These are phyloP conservation scores for Hypotaenidia okinawae DNA, from an alignment of 2,797 vertebrate species.

Conservation along the genomic window DNA sequence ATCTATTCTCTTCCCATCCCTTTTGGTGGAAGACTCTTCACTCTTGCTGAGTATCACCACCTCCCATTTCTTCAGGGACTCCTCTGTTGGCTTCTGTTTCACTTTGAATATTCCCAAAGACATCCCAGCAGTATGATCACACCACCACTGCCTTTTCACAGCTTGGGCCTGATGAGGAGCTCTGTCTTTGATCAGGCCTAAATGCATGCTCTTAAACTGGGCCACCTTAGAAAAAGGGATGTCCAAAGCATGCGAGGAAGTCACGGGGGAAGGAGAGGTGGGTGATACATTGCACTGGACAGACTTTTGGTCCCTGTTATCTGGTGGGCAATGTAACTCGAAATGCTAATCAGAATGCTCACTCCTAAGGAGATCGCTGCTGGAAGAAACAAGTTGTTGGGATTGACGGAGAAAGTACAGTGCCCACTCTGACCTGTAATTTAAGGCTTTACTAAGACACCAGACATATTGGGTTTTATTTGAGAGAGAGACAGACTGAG, in stretches of 20 bases:
- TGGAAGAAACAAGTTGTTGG: not conserved
- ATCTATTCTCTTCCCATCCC: not conserved
- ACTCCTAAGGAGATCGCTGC: not conserved
- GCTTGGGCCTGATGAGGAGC: not conserved
- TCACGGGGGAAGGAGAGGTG: not conserved
- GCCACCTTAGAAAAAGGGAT: not conserved
- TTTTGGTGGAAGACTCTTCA: not conserved
- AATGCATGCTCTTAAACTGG: not conserved
- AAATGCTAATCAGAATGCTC: not conserved
- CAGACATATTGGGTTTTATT: not conserved
- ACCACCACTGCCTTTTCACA: not conserved
- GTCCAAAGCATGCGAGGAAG: not conserved
- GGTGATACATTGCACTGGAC: fast-evolving
- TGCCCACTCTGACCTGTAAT: not conserved
- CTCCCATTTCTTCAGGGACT: not conserved
- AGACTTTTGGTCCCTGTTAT: not conserved
- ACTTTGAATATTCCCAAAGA: not conserved
- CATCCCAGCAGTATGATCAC: fast-evolving
- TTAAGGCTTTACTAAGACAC: not conserved
- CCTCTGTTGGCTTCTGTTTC: not conserved
- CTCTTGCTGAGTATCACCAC: not conserved
- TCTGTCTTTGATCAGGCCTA: not conserved
- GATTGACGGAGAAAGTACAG: not conserved
- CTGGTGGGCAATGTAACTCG: not conserved
- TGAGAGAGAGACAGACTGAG: not conserved